These are phyloP conservation scores for Desmophyllum pertusum DNA, from an alignment of 92 coral and sea anemone genomes.

Conservation along the genomic window DNA sequence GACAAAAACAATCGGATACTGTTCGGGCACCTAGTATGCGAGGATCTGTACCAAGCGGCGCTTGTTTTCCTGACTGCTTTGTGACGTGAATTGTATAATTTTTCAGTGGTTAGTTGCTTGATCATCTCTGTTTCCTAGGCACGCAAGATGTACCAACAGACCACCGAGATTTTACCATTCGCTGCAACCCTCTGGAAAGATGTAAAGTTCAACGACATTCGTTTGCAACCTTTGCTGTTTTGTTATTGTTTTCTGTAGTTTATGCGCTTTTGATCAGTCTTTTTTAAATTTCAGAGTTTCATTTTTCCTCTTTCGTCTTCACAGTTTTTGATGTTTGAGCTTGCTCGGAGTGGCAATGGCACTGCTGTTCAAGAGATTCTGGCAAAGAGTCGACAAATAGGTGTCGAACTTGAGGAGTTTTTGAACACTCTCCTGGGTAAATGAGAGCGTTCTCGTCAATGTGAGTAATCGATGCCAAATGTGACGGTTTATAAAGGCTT, in stretches of 20 bases:
- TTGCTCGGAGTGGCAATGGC: constrained; percentile 69
- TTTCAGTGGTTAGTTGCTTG: not conserved
- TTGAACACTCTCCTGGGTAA: constrained; percentile 77
- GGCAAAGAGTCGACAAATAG: constrained; percentile 60
- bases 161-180: constrained; percentile 83
- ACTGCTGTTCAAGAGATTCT: constrained; percentile 67
- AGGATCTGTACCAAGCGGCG: not conserved
- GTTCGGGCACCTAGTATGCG: not conserved
- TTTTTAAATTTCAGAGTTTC: not conserved
- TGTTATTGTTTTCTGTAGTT: not conserved
- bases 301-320: constrained; percentile 40
- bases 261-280: not conserved
- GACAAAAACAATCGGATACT: not conserved
- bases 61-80: not conserved
- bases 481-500: not conserved
- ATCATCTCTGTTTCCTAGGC: constrained; percentile 71
- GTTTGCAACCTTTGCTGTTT: constrained; percentile 8
- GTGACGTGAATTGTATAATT: not conserved
- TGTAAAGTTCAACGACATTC: constrained; percentile 69
- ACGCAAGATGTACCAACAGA: constrained; percentile 92
- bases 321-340: constrained; percentile 96
- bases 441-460: constrained; percentile 32
- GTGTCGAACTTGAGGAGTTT: constrained; percentile 79
- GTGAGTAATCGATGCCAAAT: not conserved
- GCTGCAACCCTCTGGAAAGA: constrained; percentile 99